Evolutionary conservation across 2,888 invertebrate species (phyloP), one percentile per base, ranked within the genome.

Genomic region (Thymelicus lineola): DNA sequence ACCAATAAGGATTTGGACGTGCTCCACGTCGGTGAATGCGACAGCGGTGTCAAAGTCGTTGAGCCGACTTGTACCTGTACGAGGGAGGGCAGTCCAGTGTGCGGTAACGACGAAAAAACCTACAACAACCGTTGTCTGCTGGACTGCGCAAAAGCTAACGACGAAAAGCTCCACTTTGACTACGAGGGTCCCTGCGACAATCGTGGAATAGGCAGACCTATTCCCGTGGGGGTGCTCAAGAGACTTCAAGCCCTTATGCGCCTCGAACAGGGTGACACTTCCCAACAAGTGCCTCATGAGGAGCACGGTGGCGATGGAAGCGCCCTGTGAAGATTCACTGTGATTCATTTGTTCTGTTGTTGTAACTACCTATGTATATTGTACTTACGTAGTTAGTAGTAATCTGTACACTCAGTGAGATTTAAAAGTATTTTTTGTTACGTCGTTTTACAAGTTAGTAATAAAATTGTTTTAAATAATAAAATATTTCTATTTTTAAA

Each of bases 181-280:
- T 35, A 64, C 38, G 53, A 17, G 0, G 70, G 70, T 0, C 50
- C 38, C 14, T 70, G 70, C 7, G 74, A 57, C 66, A 35, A 59
- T 73, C 1, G 71, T 72, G 9, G 72, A 74, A 0, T 7, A 42
- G 6, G 66, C 68, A 6, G 42, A 42, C 2, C 66, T 59, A 14
- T 46, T 60, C 4, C 42, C 59, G 0, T 74, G 74, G 15, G 20
- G 67, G 10, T 74, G 74, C 50, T 55, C 71, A 0, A 72, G 73
- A 61, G 65, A 72, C 50, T 60, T 64, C 57, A 57, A 42, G 17
- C 73, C 71, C 0, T 95, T 96, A 7, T 96, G 96, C 85, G 96
- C 96, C 38, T 94, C 95, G 61, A 96, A 96, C 83, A 95, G 95
- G 7, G 91, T 94, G 72, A 96, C 96, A 0, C 97, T 96, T 85